Evolutionary conservation across 2,113 vertebrate genomes (phyloP), one percentile per base, ranked within the genome.

Genomic region (Sebastes schlegelii): DNA sequence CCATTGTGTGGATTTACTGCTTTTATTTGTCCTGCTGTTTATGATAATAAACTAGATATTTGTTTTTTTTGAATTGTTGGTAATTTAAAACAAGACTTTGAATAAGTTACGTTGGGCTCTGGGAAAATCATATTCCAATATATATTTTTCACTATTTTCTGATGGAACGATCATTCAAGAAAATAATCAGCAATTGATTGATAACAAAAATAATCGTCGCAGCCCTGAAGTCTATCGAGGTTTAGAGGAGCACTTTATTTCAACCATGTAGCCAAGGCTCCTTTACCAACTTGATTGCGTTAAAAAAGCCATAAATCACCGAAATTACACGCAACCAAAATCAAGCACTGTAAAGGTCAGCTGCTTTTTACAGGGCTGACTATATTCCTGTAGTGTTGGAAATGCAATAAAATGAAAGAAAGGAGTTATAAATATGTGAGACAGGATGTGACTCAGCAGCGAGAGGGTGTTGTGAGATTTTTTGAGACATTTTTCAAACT

Each of bases 321-420:
- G 26, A 34, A 73, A 74, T 67, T 54, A 68, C 45, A 79, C 6
- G 2, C 7, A 55, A 52, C 12, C 8, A 45, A 62, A 4, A 9
- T 1, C 19, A 46, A 51, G 71, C 55, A 43, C 6, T 69, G 60
- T 45, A 76, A 78, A 23, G 12, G 43, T n/a, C 46, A 66, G 23
- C 6, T 14, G 73, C 64, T 75, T 80, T 87, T 60, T 21, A 62
- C 45, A 49, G 21, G 19, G 8, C 8, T 69, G 74, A 61, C 43
- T 14, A 63, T 65, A 9, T 68, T 34, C 52, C n/a, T 64, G 51
- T n/a, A 49, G 61, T 48, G 52, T 42, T 75, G 63, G 40, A 73
- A 40, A 45, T 65, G 55, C 26, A 71, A 77, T 66, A 55, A 73
- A 86, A 62, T 66, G 23, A 75, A 52, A 71, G 26, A 84, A 71